phyloP scores from a whole-genome alignment of 2,113 vertebrate genomes.

The Takifugu bimaculatus region DNA sequence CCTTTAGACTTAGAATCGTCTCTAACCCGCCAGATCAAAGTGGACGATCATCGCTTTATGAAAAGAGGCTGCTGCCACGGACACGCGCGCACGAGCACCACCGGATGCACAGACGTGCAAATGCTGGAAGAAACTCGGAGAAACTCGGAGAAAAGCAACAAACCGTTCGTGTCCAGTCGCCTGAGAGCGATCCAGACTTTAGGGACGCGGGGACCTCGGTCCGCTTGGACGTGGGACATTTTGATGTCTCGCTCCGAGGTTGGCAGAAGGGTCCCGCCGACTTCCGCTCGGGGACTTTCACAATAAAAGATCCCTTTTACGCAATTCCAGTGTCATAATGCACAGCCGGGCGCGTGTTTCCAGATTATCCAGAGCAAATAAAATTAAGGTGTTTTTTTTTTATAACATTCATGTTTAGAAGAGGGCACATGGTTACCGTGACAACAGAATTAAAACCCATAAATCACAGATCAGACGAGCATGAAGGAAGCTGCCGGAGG shows the following conservation, averaged over 20 bases:
- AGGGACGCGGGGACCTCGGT: slow-evolving; percentile 3
- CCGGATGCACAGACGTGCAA: neutral
- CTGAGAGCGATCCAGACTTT: slow-evolving; percentile 67
- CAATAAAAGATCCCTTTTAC: slow-evolving; percentile 10
- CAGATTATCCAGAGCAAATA: no score
- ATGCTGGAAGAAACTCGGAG: neutral
- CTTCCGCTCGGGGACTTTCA: slow-evolving; percentile 24
- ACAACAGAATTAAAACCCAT: no score
- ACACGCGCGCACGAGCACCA: neutral
- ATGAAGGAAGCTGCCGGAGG: no score
- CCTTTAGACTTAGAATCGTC: no score
- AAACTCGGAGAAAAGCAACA: slow-evolving; percentile 18
- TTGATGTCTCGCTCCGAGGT: neutral
- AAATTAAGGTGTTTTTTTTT: no score
- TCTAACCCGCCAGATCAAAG: no score
- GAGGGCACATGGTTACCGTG: no score
- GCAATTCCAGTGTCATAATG: no score
- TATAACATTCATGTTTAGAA: no score
- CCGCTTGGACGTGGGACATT: slow-evolving; percentile 37
- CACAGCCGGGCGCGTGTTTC: no score
- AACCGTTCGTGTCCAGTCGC: slow-evolving; percentile 69
- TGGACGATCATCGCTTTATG: no score
- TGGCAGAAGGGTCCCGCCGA: accelerated
- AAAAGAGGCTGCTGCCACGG: slow-evolving; percentile 44
- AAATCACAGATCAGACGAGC: no score